Conservation (phyloP, 2,888 invertebrate genomes). For the Emesis furor region DNA sequence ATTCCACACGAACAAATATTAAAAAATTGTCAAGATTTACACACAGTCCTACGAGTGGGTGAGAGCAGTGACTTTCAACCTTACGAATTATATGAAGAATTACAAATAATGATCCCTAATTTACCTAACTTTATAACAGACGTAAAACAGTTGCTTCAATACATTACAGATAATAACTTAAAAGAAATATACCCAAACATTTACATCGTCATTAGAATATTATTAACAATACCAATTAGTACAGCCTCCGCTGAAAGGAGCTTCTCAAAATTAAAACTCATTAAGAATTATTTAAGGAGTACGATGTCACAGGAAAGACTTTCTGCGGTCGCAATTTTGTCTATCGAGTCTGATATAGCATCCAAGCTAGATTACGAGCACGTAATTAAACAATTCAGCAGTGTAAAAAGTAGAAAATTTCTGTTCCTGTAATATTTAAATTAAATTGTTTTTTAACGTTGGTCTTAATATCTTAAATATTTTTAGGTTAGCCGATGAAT, state of each 20-base stretch:
- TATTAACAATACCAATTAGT: not conserved
- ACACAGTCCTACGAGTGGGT: constrained; percentile 24
- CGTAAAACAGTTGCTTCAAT: constrained; percentile 10
- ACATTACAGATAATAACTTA: constrained; percentile 12
- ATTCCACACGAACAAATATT: constrained; percentile 24
- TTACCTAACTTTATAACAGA: constrained; percentile 12
- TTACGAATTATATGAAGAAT: constrained; percentile 12
- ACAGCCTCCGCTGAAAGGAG: not conserved
- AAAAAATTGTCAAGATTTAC: constrained; percentile 31
- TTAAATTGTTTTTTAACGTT: not conserved
- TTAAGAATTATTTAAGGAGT: too few relatives aligned
- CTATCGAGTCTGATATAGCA: too few relatives aligned
- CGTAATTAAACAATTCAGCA: not conserved
- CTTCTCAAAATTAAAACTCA: too few relatives aligned
- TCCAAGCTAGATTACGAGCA: not conserved
- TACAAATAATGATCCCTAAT: constrained; percentile 15
- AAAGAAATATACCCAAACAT: constrained; percentile 20
- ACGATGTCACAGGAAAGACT: too few relatives aligned
- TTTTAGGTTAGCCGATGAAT: not conserved
- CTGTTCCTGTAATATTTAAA: too few relatives aligned
- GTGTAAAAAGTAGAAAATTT: not conserved
- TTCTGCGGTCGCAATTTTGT: too few relatives aligned
- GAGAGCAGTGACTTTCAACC: constrained; percentile 16
- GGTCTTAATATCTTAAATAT: not conserved
- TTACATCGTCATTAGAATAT: not conserved